These are phyloP conservation scores for Loris lydekkerianus DNA, from an alignment of 2,797 vertebrate genomes.

Conservation along the genomic window DNA sequence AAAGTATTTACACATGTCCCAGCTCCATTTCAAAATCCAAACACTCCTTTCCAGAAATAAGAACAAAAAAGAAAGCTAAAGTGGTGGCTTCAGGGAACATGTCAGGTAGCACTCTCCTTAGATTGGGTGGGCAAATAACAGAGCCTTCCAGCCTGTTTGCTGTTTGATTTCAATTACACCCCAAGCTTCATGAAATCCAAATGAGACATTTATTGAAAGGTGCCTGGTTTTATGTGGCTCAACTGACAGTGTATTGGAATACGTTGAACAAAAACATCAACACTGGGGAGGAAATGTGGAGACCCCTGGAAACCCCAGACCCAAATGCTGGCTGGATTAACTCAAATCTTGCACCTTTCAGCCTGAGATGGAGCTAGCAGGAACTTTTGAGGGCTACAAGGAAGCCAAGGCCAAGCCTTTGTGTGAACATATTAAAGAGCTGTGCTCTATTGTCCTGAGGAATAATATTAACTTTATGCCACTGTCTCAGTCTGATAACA, in stretches of 20 bases:
- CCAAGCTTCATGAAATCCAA: slow-evolving; percentile 74
- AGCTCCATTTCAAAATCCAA: slow-evolving; percentile 69
- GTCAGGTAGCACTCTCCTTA: slow-evolving; percentile 75
- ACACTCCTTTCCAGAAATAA: slow-evolving; percentile 56
- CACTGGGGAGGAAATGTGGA: slow-evolving; percentile 67
- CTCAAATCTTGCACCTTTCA: slow-evolving; percentile 67
- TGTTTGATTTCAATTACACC: slow-evolving; percentile 84
- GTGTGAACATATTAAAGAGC: not conserved
- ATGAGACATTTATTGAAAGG: slow-evolving; percentile 82
- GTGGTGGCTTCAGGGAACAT: slow-evolving; percentile 60
- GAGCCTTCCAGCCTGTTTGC: slow-evolving; percentile 74
- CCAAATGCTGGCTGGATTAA: slow-evolving; percentile 71
- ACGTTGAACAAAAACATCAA: slow-evolving; percentile 81
- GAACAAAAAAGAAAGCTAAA: slow-evolving; percentile 60
- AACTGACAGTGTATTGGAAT: slow-evolving; percentile 79
- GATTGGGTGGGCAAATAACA: slow-evolving; percentile 62
- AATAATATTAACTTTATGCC: not conserved
- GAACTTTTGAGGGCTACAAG: not conserved
- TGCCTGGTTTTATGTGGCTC: slow-evolving; percentile 81
- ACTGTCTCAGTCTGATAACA: not conserved
- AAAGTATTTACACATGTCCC: slow-evolving; percentile 28
- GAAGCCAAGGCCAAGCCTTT: not conserved
- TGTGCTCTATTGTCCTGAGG: not conserved
- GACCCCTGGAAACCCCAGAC: slow-evolving; percentile 63
- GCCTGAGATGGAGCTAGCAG: slow-evolving; percentile 19